Evolutionary conservation across 2,888 invertebrate genomes (phyloP).

Genomic region (Drosophila cracens): DNA sequence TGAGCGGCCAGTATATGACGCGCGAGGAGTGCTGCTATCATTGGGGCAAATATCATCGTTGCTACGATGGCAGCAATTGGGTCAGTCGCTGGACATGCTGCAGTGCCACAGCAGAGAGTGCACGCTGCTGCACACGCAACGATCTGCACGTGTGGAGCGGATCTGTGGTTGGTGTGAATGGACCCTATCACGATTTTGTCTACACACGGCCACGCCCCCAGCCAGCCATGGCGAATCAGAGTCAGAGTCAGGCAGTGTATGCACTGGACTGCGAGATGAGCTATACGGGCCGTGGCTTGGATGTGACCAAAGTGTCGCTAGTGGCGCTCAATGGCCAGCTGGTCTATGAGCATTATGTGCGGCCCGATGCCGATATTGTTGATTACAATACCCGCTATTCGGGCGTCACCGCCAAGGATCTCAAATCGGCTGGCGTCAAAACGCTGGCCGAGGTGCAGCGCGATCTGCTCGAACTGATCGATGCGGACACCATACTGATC

Average conservation of each 20-base stretch:
- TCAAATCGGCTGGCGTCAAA: slow-evolving; percentile 88
- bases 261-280: slow-evolving; percentile 99
- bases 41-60: slow-evolving; percentile 90
- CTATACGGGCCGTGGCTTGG: slow-evolving; percentile 94
- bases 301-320: slow-evolving; percentile 94
- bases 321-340: slow-evolving; percentile 90
- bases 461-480: slow-evolving; percentile 92
- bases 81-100: slow-evolving; percentile 88
- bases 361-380: slow-evolving; percentile 92
- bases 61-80: slow-evolving; percentile 44
- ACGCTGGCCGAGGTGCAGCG: slow-evolving; percentile 92
- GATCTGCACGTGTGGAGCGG: slow-evolving; percentile 92
- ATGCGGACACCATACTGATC: slow-evolving; percentile 94
- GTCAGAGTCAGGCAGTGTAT: slow-evolving; percentile 86
- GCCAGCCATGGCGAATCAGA: background rate
- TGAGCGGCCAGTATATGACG: slow-evolving; percentile 89
- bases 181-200: slow-evolving; percentile 89
- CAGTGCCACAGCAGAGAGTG: slow-evolving; percentile 77
- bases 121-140: slow-evolving; percentile 88
- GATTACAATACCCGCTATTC: slow-evolving; percentile 98
- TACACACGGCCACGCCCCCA: slow-evolving; percentile 85
- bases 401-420: slow-evolving; percentile 91
- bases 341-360: slow-evolving; percentile 94
- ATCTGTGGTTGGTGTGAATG: slow-evolving; percentile 89
- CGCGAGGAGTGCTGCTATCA: slow-evolving; percentile 94